Evolutionary conservation across 1,140 invertebrate genomes (phyloP).

Genomic region (Drosophila biarmipes): DNA sequence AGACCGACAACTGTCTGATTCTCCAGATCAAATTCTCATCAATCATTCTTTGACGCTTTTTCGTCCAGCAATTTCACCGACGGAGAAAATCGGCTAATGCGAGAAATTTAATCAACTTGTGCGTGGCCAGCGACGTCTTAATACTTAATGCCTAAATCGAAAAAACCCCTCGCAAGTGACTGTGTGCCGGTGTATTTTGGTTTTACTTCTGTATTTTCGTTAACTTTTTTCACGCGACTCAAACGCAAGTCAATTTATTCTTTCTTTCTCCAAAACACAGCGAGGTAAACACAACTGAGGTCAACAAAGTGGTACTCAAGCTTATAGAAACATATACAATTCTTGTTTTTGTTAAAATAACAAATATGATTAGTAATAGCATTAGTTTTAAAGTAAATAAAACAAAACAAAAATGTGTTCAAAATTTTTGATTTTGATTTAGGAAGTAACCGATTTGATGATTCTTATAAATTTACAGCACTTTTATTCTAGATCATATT

Average conservation of each 20-base stretch:
- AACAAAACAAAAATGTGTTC: too few species aligned
- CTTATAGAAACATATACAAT: background rate
- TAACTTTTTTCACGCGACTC: constrained; percentile 43
- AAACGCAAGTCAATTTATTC: constrained; percentile 64
- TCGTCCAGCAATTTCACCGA: constrained; percentile 61
- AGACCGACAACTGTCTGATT: constrained; percentile 19
- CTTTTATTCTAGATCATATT: too few species aligned
- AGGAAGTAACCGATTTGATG: too few species aligned
- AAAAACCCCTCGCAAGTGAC: constrained; percentile 17
- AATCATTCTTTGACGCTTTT: constrained; percentile 66
- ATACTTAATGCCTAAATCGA: constrained; percentile 44
- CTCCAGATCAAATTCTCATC: constrained; percentile 64
- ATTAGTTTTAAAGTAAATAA: too few species aligned
- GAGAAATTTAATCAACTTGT: constrained; percentile 79
- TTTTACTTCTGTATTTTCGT: constrained; percentile 42
- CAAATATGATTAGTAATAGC: too few species aligned
- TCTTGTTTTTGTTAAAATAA: too few species aligned
- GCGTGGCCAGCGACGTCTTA: constrained; percentile 64
- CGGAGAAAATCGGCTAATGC: constrained; percentile 75
- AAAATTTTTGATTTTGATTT: too few species aligned
- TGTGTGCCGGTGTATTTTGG: constrained; percentile 46
- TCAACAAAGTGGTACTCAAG: background rate
- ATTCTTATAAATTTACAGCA: too few species aligned
- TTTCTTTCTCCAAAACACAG: constrained; percentile 52
- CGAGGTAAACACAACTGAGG: constrained; percentile 4